These are phyloP conservation scores for Alligator mississippiensis DNA, from an alignment of 2,113 vertebrate genomes.

Conservation along the genomic window DNA sequence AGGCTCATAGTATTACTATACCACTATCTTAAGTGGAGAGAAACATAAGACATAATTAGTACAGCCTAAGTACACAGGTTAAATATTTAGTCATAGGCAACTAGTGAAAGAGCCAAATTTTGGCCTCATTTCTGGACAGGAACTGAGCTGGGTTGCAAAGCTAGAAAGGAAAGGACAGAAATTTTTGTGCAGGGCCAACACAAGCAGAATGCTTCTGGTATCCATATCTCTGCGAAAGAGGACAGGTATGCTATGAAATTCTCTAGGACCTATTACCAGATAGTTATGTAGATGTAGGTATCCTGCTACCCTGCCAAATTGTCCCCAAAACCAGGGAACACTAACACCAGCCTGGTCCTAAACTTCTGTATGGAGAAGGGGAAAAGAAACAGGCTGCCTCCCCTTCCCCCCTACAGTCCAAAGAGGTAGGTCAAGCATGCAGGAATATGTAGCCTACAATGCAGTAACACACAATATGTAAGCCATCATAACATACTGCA, in stretches of 20 bases:
- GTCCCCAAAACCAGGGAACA: not conserved
- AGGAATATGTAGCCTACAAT: not conserved
- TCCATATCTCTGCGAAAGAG: not conserved
- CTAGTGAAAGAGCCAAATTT: not conserved
- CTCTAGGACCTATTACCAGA: not conserved
- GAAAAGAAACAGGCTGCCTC: not conserved
- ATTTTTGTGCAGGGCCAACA: not conserved
- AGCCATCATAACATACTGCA: not conserved
- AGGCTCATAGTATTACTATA: not conserved
- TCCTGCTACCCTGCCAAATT: not conserved
- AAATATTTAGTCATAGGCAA: not conserved
- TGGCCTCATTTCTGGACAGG: not conserved
- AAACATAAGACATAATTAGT: not conserved
- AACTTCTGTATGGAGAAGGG: not conserved
- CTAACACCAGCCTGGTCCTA: not conserved
- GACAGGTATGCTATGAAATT: not conserved
- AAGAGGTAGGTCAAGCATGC: rapidly evolving
- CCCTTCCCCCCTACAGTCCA: not conserved
- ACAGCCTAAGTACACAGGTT: not conserved
- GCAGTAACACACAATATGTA: not conserved
- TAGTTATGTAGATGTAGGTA: too few species aligned
- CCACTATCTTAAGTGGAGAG: not conserved
- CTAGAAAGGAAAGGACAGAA: not conserved
- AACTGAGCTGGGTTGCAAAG: not conserved
- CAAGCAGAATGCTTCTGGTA: not conserved